Conservation (phyloP, 2,113 vertebrate genomes). For the Malurus melanocephalus region DNA sequence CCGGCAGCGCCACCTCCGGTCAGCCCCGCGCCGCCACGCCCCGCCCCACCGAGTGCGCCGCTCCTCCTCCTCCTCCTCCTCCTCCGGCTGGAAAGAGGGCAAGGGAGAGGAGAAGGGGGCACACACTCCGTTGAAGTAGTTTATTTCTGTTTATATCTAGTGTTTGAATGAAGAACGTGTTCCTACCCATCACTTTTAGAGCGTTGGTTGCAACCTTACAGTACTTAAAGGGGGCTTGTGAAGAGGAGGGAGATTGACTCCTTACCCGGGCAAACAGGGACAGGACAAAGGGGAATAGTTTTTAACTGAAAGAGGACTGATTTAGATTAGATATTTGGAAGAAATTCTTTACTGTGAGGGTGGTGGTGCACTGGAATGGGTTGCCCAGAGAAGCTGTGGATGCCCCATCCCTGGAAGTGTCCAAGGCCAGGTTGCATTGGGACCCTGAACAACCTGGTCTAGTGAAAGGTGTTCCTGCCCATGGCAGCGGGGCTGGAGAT, state of each 20-base stretch:
- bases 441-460: accelerated
- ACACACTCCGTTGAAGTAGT: neutral
- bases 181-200: neutral
- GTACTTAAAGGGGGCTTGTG: neutral
- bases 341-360: neutral
- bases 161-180: neutral
- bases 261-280: neutral
- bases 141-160: neutral
- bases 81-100: neutral
- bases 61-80: too few species aligned
- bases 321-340: neutral
- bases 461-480: neutral
- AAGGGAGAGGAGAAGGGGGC: neutral
- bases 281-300: neutral
- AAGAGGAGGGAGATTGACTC: neutral
- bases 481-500: neutral
- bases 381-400: neutral
- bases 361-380: accelerated
- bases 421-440: too few species aligned
- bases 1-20: too few species aligned
- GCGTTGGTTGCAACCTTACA: neutral
- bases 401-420: neutral
- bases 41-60: too few species aligned
- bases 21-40: too few species aligned
- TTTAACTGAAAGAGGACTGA: neutral